Conservation (phyloP, 2,888 invertebrate species). For the Hypolimnas misippus region DNA sequence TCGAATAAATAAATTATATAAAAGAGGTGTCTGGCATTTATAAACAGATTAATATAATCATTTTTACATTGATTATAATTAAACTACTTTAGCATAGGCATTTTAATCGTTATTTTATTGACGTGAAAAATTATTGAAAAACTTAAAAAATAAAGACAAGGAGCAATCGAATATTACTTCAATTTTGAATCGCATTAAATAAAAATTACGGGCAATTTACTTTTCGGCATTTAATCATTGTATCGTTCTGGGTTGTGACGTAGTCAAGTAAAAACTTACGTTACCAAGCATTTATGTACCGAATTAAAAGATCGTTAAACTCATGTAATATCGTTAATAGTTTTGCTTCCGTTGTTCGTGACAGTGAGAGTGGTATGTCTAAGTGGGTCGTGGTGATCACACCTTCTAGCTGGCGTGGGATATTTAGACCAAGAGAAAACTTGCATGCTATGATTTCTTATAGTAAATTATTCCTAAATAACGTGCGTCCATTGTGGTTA, state of each 20-base stretch:
- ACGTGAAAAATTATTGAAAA: too few relatives aligned
- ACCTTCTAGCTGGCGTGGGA: slow-evolving; percentile 56
- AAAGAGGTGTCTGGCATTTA: slow-evolving; percentile 16
- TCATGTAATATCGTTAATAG: slow-evolving; percentile 49
- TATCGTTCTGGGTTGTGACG: neutral
- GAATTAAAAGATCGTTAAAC: slow-evolving; percentile 28
- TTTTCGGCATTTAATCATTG: neutral
- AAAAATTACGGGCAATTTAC: neutral
- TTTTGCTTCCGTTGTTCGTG: slow-evolving; percentile 47
- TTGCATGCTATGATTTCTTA: slow-evolving; percentile 42
- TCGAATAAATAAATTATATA: slow-evolving; percentile 32
- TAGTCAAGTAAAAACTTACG: neutral
- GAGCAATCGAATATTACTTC: neutral
- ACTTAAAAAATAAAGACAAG: too few relatives aligned
- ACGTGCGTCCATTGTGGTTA: slow-evolving; percentile 20
- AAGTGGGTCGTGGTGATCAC: slow-evolving; percentile 74
- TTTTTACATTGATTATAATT: neutral
- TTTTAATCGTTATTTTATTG: too few relatives aligned
- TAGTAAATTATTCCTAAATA: slow-evolving; percentile 16
- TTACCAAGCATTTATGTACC: neutral
- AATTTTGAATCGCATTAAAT: neutral
- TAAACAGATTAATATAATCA: neutral
- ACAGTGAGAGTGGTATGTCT: slow-evolving; percentile 77
- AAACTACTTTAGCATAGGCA: neutral
- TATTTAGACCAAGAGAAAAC: slow-evolving; percentile 63